Percentiles rank a stretch among this genome's conserved stretches.
These are phyloP conservation scores for Drosophila vallismaia DNA, from an alignment of 2,888 invertebrate genomes.

Conservation along the genomic window DNA sequence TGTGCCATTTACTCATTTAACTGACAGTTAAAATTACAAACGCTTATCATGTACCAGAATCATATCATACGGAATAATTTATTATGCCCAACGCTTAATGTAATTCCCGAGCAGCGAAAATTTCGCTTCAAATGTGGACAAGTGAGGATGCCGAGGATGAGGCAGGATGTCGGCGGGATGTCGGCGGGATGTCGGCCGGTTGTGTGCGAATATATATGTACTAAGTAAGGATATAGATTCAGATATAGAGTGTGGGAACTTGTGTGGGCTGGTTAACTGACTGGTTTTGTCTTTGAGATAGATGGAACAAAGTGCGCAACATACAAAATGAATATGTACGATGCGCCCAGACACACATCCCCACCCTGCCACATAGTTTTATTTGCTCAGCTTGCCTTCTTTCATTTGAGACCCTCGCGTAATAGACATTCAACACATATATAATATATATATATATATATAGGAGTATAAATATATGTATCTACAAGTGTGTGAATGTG, in stretches of 20 bases:
- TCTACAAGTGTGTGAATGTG: slow-evolving; percentile 18
- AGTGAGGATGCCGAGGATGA: slow-evolving; percentile 1
- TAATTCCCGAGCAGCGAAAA: slow-evolving; percentile 72
- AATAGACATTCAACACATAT: slow-evolving; percentile 44
- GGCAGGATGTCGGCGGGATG: slow-evolving; percentile 8
- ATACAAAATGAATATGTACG: slow-evolving; percentile 64
- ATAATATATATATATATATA: slow-evolving; percentile 2
- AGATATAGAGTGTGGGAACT: not conserved
- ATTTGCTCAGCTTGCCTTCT: slow-evolving; percentile 70
- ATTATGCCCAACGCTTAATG: slow-evolving; percentile 77
- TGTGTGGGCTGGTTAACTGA: slow-evolving; percentile 42
- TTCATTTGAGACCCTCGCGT: slow-evolving; percentile 64
- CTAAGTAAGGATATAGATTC: slow-evolving; percentile 7
- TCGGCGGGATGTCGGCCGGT: slow-evolving; percentile 7
- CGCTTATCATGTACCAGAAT: slow-evolving; percentile 79
- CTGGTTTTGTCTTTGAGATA: slow-evolving; percentile 69
- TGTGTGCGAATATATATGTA: not conserved
- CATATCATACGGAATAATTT: slow-evolving; percentile 79
- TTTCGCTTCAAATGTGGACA: slow-evolving; percentile 45
- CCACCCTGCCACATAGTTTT: slow-evolving; percentile 56
- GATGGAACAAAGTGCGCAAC: slow-evolving; percentile 74
- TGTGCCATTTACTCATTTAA: slow-evolving; percentile 73
- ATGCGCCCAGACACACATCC: slow-evolving; percentile 27
- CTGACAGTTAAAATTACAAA: slow-evolving; percentile 79
- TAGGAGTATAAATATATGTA: not conserved